Base-by-base conservation (phyloP, 2,113 vertebrate species). In the Sorex fumeus region DNA sequence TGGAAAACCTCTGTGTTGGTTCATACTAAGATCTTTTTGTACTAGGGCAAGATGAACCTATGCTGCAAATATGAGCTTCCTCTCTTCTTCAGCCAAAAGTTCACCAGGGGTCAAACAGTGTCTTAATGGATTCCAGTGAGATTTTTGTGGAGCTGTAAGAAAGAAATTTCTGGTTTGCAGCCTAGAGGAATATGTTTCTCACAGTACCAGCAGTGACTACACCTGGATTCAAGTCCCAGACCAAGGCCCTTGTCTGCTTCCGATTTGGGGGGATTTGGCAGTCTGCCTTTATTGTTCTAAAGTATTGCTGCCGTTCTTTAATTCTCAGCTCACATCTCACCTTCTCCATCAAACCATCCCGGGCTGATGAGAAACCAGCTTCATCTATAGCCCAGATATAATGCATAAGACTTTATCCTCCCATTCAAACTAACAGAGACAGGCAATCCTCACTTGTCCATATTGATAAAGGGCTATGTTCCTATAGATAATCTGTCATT, bases 31-130 rank as follows among this genome's bases (percentile, higher is more conserved):
- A 80, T 95, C 62, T 75, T 94, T 93, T 77, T 93, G 84, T 95
- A 62, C 90, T 90, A 90, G 84, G 69, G 94, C 93, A 93, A 91
- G 94, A 94, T 67, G 93, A 97, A 87, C 93, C 84, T 91, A 94
- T 76, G 34, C 80, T 81, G 47, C 72, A 86, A 94, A 90, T 77
- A 80, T 19, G 32, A 84, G 86, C 28, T 8, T 93, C 67, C 62
- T 96, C 95, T 96, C 91, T 96, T 96, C 96, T 90, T 83, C 23
- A 90, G 93, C 95, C 96, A 96, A 64, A 93, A 95, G 93, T 91
- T 96, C 91, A 88, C 84, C 78, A 84, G 90, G 88, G 95, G 90
- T 91, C 93, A 93, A 93, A 95, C 53, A 92, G 10, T 66, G 75
- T 89, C 84, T 94, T 95, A 94, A 96, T 93, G 90, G 91, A 91